Evolutionary conservation across 2,888 invertebrate genomes (phyloP), one percentile per base, ranked within the genome.

Genomic region (Euphydryas editha): DNA sequence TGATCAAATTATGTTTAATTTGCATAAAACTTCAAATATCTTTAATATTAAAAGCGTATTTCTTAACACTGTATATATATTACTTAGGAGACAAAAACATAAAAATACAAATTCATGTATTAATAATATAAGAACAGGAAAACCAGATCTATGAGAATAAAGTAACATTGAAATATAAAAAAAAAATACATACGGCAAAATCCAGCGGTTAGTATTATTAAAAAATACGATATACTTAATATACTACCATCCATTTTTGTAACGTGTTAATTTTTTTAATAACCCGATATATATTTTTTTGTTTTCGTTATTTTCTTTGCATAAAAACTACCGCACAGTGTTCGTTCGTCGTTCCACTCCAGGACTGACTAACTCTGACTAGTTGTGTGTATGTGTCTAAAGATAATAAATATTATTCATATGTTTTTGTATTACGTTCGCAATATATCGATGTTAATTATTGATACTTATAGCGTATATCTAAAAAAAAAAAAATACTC

Each of bases 141-240:
- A 59, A 58, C 49, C 30, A 42, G 62, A 42, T 21, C 20, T 49
- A 21, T 60, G n/a, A 20, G 21, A 51, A 46, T 30, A 15, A 46
- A 60, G 56, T 67, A 63, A 65, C 30, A 59, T 54, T 55, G 18
- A 59, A 55, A 36, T 54, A 55, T 36, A 42, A 51, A 59, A 54
- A 24, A 58, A 55, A 42, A 20, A n/a, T 36, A 72, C 72, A 66
- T 60, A 72, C 72, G 55, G 42, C 59, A 62, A n/a, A 51, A 58
- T 56, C 61, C 65, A 47, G 44, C 30, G 54, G 59, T 60, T 59
- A 69, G 51, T 62, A 68, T 61, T 39, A 63, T 61, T 10, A 72
- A 46, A 62, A 36, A 59, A 18, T 47, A 56, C 59, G 63, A 59
- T 21, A 51, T 20, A 15, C 18, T 13, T 39, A 24, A 59, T 59